Evolutionary conservation across 2,113 vertebrate genomes (phyloP).

Genomic region (Vidua macroura): DNA sequence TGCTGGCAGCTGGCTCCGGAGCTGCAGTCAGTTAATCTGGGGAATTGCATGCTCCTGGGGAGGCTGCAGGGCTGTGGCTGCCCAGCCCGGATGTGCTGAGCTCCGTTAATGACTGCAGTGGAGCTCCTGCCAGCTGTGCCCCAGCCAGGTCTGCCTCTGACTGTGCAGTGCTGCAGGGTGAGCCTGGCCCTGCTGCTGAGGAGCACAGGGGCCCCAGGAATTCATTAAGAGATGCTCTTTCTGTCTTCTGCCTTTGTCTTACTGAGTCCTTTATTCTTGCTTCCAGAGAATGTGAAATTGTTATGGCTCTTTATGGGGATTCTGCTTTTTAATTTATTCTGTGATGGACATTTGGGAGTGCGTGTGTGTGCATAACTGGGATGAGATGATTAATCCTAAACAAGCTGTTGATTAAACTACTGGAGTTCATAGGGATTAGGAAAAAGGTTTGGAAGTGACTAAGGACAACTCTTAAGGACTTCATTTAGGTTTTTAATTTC

Average conservation of each 20-base stretch:
- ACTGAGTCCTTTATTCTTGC: background rate
- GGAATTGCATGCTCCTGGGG: background rate
- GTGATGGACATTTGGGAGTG: background rate
- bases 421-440: background rate
- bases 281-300: background rate
- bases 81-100: rapidly evolving
- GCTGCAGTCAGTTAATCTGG: rapidly evolving
- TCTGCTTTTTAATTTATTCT: background rate
- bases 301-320: background rate
- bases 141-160: background rate
- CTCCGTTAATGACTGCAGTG: rapidly evolving
- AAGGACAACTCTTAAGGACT: background rate
- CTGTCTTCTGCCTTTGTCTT: background rate
- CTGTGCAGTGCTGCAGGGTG: rapidly evolving
- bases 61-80: background rate
- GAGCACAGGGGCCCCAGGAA: background rate
- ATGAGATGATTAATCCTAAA: background rate
- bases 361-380: background rate
- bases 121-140: rapidly evolving
- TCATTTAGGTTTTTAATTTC: background rate
- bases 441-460: background rate
- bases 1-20: rapidly evolving
- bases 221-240: background rate
- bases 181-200: background rate
- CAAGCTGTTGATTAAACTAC: background rate